Evolutionary conservation across 1,140 invertebrate genomes (phyloP).

Genomic region (Acyrthosiphon pisum): DNA sequence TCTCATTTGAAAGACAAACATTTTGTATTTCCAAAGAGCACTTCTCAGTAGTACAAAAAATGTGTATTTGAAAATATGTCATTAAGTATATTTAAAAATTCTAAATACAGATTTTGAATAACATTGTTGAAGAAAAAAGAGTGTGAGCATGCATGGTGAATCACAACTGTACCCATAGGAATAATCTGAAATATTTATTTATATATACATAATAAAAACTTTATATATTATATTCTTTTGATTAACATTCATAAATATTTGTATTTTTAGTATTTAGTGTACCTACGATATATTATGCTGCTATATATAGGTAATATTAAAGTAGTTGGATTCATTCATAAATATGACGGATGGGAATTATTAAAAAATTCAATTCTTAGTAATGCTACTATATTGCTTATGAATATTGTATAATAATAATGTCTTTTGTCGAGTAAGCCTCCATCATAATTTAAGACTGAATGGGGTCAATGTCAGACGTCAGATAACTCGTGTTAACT

Average conservation of each 20-base stretch:
- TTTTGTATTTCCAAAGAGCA: too few relatives aligned
- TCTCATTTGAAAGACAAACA: too few relatives aligned
- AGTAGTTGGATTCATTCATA: neutral
- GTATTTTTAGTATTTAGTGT: neutral
- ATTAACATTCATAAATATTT: neutral
- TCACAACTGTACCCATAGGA: too few relatives aligned
- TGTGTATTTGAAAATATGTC: too few relatives aligned
- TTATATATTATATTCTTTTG: too few relatives aligned
- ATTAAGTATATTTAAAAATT: too few relatives aligned
- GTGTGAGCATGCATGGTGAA: too few relatives aligned
- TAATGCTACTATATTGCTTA: neutral
- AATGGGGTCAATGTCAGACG: neutral
- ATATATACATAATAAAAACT: too few relatives aligned
- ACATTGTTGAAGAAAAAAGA: too few relatives aligned
- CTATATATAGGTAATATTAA: neutral
- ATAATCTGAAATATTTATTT: too few relatives aligned
- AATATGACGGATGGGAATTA: neutral
- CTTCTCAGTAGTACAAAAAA: too few relatives aligned
- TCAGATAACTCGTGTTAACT: conserved; percentile 21
- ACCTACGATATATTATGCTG: neutral
- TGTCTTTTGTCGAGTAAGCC: neutral
- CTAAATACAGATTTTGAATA: too few relatives aligned
- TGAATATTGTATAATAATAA: conserved; percentile 23
- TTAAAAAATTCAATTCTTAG: neutral
- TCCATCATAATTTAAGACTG: neutral